These are phyloP conservation scores for Melinaea marsaeus DNA, from an alignment of 2,888 invertebrate genomes.

Conservation along the genomic window DNA sequence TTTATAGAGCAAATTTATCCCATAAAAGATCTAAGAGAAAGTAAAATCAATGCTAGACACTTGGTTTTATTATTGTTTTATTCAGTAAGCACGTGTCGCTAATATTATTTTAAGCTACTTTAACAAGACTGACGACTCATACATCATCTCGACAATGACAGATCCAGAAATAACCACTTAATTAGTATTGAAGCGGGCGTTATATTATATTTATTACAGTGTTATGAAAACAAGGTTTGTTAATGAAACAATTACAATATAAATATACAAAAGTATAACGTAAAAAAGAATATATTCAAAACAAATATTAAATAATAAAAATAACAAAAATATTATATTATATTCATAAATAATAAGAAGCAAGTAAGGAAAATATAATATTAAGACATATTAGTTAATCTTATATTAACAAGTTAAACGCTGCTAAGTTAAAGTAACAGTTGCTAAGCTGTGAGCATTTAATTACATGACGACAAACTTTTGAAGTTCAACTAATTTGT, in stretches of 20 bases:
- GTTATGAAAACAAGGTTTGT: not conserved
- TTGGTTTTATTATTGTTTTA: not conserved
- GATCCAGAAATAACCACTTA: conserved; percentile 46
- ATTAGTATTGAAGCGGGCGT: conserved; percentile 35
- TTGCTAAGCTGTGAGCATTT: conserved; percentile 30
- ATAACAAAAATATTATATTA: not conserved
- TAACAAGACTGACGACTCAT: conserved; percentile 33
- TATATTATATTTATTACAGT: conserved; percentile 13
- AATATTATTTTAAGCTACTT: conserved; percentile 22
- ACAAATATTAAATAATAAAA: not conserved
- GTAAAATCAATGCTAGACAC: no score
- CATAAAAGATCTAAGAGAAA: no score
- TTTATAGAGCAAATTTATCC: no score
- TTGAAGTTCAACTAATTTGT: conserved; percentile 25
- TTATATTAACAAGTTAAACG: conserved; percentile 28
- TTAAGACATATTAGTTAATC: conserved; percentile 16
- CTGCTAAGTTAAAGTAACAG: conserved; percentile 29
- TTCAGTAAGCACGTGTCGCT: conserved; percentile 6
- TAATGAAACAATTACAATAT: not conserved
- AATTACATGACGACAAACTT: conserved; percentile 30
- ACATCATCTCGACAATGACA: conserved; percentile 55
- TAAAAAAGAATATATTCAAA: not conserved
- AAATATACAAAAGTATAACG: not conserved
- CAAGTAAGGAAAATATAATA: conserved; percentile 1
- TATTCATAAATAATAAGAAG: not conserved